Conservation (phyloP, 2,113 vertebrate genomes). For the Oxyruncus cristatus region DNA sequence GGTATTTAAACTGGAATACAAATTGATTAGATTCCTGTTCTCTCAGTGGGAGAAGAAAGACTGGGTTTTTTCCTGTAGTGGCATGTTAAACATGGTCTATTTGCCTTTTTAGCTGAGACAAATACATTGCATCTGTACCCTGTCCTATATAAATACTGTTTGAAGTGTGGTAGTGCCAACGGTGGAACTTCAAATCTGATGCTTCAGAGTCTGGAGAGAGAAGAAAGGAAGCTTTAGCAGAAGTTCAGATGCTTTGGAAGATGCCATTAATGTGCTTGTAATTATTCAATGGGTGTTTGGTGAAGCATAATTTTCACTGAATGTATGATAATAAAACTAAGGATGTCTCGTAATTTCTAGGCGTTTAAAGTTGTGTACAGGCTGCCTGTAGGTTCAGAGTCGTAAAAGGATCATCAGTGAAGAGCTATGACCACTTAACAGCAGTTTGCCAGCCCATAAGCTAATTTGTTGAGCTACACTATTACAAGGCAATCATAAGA, state of each 20-base stretch:
- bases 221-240: not conserved
- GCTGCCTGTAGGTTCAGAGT: not conserved
- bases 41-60: not conserved
- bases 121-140: not conserved
- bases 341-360: not conserved
- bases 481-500: not conserved
- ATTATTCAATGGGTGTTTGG: not conserved
- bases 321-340: not conserved
- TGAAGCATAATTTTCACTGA: not conserved
- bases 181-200: not conserved
- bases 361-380: not conserved
- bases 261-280: not conserved
- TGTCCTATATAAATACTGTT: not conserved
- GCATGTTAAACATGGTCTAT: not conserved
- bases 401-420: not conserved
- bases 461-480: not conserved
- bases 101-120: not conserved
- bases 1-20: not conserved
- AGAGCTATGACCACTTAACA: not conserved
- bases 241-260: not conserved
- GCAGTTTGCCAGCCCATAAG: not conserved
- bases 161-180: not conserved
- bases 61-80: not conserved
- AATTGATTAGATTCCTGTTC: not conserved
- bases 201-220: not conserved